Base-by-base conservation (phyloP, 2,113 vertebrate species). In the Isurus oxyrinchus region DNA sequence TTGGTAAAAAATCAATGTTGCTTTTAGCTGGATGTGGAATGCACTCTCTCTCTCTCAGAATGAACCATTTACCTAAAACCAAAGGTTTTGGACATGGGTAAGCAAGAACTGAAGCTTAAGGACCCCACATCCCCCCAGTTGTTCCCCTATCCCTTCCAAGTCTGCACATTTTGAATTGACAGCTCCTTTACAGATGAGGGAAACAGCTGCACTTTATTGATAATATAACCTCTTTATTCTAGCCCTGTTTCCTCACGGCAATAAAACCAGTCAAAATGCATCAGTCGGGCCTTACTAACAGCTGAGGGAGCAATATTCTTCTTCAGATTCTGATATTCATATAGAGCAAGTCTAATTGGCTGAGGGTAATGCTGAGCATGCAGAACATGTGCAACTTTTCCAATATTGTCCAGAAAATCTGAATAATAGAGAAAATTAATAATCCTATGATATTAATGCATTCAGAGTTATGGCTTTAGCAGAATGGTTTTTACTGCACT, bases 401-500 rank as follows among this genome's bases (percentile, higher is more conserved):
- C 90, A 94, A 94, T 94, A 94, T 44, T 94, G 59, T 63, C 61
- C 90, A 94, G 90, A 94, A 63, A 6, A 40, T 94, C 90, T 63
- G 90, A 66, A 94, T 94, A 66, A 63, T 40, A 10, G 59, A 94
- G 57, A 44, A 40, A 94, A 63, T 66, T 94, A 94, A 94, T 94
- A 94, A 63, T 63, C 90, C 59, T 94, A 21, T 8, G 59, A 63
- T 94, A 63, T 94, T 94, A 94, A 94, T 94, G 90, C n/a, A 94
- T 63, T 94, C 35, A 63, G 59, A 94, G 90, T 94, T 94, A 94
- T 94, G 90, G 90, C 59, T 94, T 94, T 40, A 44, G 57, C 59
- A n/a, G 35, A 40, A 21, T 63, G 5, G 16, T 21, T 66, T 94
- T 94, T 8, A n/a, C 59, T 94, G 1, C 5, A 23, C 90, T 63